Evolutionary conservation across 2,797 vertebrate genomes (phyloP), one percentile per base, ranked within the genome.

Genomic region (Onychomys arenicola): DNA sequence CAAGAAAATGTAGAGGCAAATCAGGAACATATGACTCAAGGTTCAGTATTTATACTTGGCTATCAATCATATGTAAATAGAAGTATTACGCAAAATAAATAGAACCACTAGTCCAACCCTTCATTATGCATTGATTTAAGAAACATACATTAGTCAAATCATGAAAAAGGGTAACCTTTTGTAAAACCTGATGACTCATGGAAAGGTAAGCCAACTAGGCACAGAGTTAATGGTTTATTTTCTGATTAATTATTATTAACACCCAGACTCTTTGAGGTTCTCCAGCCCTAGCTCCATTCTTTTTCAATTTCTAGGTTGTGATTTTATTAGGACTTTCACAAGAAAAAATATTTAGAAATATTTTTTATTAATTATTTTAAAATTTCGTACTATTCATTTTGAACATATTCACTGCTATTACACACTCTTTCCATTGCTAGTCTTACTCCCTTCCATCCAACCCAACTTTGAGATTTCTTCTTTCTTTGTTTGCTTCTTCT

Each of bases 191-290:
- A 29, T 95, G 96, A 95, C 81, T 96, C 96, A 96, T 75, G 90
- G 86, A 90, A 97, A 95, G 49, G 49, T 90, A 80, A 94, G 32
- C n/a, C 77, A 80, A 85, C 90, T 95, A 97, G 63, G 29, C 27
- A 91, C 55, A 46, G 61, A 77, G 98, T 98, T 98, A 98, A 98
- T 98, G 77, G 98, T 98, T 98, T 97, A 98, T 98, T 96, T 97
- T 97, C 81, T 95, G 93, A 67, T 88, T 76, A 89, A 77, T 97
- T 73, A 23, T 55, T 92, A 90, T 96, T 84, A 10, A 46, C 25
- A 81, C 67, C 40, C 12, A 89, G 55, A 76, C 1, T 77, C 7
- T 92, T 93, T 94, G 2, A 61, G 82, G 37, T 67, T 6, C 7
- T 81, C 55, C 11, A 63, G 43, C 34, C 16, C 21, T 71, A 37